A percentile compares a stretch with the other conserved stretches of the same genome.
Evolutionary conservation across 2,113 vertebrate species (phyloP).

Genomic region (Oryctolagus cuniculus): mOryCun1.1 NC_091437.1:42435001-42435500

Average conservation of each 20-base stretch:
- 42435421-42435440: background rate
- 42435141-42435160: constrained; percentile 83
- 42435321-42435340: background rate
- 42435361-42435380: background rate
- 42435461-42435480: background rate
- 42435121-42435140: constrained; percentile 84
- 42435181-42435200: constrained; percentile 73
- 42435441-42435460: background rate
- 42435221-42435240: constrained; percentile 59
- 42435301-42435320: background rate
- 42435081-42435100: constrained; percentile 76
- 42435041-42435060: constrained; percentile 56
- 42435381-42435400: background rate
- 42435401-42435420: background rate
- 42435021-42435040: constrained; percentile 59
- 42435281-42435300: background rate
- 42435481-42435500: constrained; percentile 53
- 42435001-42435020: constrained; percentile 85
- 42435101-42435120: constrained; percentile 68
- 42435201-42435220: constrained; percentile 79
- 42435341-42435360: background rate
- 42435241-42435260: constrained; percentile 18
- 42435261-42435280: background rate
- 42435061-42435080: constrained; percentile 72
- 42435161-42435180: constrained; percentile 81